Conservation (phyloP, 1,140 invertebrate genomes). For the Mya arenaria region DNA sequence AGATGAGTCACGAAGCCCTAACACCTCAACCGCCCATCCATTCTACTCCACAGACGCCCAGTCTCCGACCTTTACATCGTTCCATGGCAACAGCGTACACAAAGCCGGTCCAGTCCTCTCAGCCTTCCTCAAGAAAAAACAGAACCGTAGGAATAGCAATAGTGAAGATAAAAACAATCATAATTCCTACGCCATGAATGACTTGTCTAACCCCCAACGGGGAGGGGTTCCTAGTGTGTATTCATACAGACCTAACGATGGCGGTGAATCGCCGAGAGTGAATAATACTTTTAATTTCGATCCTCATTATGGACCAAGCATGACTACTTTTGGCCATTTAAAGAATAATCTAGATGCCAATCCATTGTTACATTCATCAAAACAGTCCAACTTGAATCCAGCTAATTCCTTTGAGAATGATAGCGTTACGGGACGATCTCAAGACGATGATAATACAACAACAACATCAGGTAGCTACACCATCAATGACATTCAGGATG, state of each 20-base stretch:
- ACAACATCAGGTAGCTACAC: conserved; percentile 77
- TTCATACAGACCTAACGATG: conserved; percentile 18
- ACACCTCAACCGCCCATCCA: conserved; percentile 46
- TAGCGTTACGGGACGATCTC: conserved; percentile 54
- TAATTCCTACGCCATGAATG: conserved; percentile 26
- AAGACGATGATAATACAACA: conserved; percentile 72
- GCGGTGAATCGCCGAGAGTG: not conserved
- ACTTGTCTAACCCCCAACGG: conserved; percentile 36
- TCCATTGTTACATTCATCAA: conserved; percentile 28
- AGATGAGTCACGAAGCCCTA: conserved; percentile 54
- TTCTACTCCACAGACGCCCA: conserved; percentile 38
- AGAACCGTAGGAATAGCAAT: conserved; percentile 19
- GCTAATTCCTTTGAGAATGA: conserved; percentile 50
- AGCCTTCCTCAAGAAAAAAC: conserved; percentile 39
- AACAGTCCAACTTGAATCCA: conserved; percentile 41
- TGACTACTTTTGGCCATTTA: not conserved
- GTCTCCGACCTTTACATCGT: conserved; percentile 61
- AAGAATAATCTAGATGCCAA: conserved; percentile 43
- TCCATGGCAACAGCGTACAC: conserved; percentile 57
- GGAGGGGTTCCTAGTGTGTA: conserved; percentile 15
- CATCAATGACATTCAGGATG: conserved; percentile 62
- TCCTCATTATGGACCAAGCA: not conserved
- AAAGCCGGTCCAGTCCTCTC: conserved; percentile 46
- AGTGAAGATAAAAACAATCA: conserved; percentile 27
- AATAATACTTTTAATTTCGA: not conserved